Evolutionary conservation across 2,888 invertebrate species (phyloP).

Genomic region (Tolmerus cingulatus): DNA sequence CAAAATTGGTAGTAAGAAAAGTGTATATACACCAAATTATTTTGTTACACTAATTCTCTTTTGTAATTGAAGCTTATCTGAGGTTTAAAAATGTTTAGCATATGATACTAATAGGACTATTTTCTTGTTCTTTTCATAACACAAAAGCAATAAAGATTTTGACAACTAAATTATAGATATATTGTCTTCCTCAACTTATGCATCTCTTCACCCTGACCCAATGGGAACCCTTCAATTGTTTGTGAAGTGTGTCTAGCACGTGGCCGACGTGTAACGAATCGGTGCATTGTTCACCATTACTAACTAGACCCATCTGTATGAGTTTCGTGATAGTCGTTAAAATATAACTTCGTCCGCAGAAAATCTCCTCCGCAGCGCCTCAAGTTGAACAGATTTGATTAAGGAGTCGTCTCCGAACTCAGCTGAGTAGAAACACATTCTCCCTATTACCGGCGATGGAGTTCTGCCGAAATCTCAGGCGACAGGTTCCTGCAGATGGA

Average conservation of each 20-base stretch:
- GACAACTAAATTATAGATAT: not conserved
- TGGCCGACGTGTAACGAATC: not conserved
- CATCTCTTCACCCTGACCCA: not conserved
- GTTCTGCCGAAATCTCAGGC: not conserved
- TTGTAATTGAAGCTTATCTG: not conserved
- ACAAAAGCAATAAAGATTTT: not conserved
- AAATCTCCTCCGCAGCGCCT: not conserved
- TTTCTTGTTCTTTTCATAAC: not conserved
- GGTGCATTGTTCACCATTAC: not conserved
- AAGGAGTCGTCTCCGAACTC: not conserved
- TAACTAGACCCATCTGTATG: not conserved
- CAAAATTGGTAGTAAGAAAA: no score
- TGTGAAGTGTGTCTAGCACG: not conserved
- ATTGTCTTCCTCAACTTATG: not conserved
- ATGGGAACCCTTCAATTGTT: not conserved
- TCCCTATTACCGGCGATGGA: constrained; percentile 13
- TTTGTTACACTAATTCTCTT: not conserved
- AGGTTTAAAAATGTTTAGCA: not conserved
- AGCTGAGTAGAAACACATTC: constrained; percentile 39
- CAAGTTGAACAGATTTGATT: constrained; percentile 27
- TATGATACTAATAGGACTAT: not conserved
- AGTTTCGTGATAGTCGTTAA: not conserved
- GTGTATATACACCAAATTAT: no score
- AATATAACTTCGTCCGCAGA: not conserved
- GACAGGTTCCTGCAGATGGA: constrained; percentile 9